Evolutionary conservation across 37 sponge, comb jelly and placozoan genomes (phyloP).

Genomic region (Halisarca cf. caerulea): DNA sequence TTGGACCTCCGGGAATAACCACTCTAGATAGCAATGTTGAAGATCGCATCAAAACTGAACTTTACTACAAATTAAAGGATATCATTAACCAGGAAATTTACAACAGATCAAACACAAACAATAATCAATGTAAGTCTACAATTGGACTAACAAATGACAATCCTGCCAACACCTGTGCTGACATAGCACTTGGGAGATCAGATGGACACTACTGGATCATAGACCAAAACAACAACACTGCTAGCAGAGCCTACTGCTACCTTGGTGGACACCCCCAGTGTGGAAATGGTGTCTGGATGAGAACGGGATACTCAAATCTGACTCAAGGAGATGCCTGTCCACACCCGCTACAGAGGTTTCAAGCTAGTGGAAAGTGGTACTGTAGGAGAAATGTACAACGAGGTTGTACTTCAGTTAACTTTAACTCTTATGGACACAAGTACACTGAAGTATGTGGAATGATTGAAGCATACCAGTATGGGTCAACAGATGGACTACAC

Average conservation of each 20-base stretch:
- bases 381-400: not conserved
- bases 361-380: not conserved
- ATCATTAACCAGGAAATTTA: no score
- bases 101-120: no score
- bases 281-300: conserved; percentile 31
- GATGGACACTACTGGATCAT: conserved; percentile 6
- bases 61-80: not conserved
- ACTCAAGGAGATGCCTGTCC: not conserved
- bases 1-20: not conserved
- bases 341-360: not conserved
- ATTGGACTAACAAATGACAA: no score
- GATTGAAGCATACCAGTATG: conserved; percentile 22
- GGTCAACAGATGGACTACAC: not conserved
- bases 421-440: not conserved
- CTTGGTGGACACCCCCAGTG: conserved; percentile 8
- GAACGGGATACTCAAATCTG: conserved; percentile 11
- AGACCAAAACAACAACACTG: not conserved
- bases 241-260: not conserved
- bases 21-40: not conserved
- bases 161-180: no score
- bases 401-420: conserved; percentile 9
- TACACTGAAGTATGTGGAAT: conserved; percentile 19
- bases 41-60: not conserved
- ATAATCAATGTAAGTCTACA: no score
- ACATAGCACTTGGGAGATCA: not conserved